Evolutionary conservation across 1,140 invertebrate species (phyloP).

Genomic region (Conus betulinus): DNA sequence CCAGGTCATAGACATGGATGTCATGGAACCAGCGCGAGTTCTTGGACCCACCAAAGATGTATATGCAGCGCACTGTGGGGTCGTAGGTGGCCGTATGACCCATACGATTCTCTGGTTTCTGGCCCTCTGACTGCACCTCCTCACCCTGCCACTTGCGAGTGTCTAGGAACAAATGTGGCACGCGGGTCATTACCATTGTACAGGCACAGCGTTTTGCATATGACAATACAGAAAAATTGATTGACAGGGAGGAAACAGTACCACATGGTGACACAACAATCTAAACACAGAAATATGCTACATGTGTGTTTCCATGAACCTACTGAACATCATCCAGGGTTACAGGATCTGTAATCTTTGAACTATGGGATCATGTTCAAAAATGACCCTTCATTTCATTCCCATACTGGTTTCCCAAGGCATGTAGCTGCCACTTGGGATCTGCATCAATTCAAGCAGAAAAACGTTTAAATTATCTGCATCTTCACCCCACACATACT

Average conservation of each 20-base stretch:
- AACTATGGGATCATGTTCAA: too few species aligned
- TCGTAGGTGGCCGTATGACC: conserved; percentile 73
- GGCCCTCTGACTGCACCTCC: conserved; percentile 57
- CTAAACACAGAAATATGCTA: too few species aligned
- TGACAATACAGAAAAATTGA: not conserved
- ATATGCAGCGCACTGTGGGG: conserved; percentile 70
- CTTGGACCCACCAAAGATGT: conserved; percentile 74
- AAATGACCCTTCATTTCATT: too few species aligned
- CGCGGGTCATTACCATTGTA: not conserved
- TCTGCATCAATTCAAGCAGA: too few species aligned
- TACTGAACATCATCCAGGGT: too few species aligned
- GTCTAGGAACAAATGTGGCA: conserved; percentile 48
- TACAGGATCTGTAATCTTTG: too few species aligned
- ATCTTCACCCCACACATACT: too few species aligned
- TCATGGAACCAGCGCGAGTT: conserved; percentile 74
- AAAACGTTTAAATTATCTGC: too few species aligned
- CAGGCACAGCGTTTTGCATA: too few species aligned
- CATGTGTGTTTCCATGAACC: too few species aligned
- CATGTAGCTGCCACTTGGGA: too few species aligned
- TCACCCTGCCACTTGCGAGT: conserved; percentile 66
- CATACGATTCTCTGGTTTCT: conserved; percentile 71
- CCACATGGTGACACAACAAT: not conserved
- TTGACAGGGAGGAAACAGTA: not conserved
- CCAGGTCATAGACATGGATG: conserved; percentile 71
- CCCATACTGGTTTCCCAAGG: too few species aligned